A percentile compares a stretch with the other conserved stretches of the same genome.
Evolutionary conservation across 2,888 invertebrate genomes (phyloP).

Genomic region (Sphaerolaimus hirsutus): DNA sequence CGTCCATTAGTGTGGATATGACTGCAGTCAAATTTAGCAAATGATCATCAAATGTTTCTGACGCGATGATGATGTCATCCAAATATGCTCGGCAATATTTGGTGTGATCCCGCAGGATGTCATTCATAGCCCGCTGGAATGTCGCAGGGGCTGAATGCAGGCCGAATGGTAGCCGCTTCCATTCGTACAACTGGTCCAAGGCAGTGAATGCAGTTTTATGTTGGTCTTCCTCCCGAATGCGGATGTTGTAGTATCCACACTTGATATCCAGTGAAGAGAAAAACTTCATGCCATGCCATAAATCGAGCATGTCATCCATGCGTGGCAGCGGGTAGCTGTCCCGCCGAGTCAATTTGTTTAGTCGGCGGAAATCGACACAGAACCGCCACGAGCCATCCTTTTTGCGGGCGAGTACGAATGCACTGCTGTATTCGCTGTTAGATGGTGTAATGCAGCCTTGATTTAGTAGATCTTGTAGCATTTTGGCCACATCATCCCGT

Average conservation of each 20-base stretch:
- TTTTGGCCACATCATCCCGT: too few species aligned
- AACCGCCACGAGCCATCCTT: too few species aligned
- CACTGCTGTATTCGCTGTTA: too few species aligned
- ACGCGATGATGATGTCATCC: slow-evolving; percentile 13
- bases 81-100: slow-evolving; percentile 8
- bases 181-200: slow-evolving; percentile 11
- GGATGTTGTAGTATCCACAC: slow-evolving; percentile 13
- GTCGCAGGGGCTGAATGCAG: slow-evolving; percentile 12
- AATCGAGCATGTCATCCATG: slow-evolving; percentile 8
- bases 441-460: too few species aligned
- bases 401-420: too few species aligned
- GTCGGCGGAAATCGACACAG: slow-evolving; percentile 11
- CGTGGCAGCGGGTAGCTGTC: slow-evolving; percentile 12
- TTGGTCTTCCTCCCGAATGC: slow-evolving; percentile 7
- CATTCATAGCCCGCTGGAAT: slow-evolving; percentile 13
- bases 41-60: slow-evolving; percentile 8
- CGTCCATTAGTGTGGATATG: slow-evolving; percentile 3
- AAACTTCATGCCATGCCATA: slow-evolving; percentile 5
- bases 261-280: slow-evolving; percentile 11
- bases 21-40: slow-evolving; percentile 5
- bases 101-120: slow-evolving; percentile 4
- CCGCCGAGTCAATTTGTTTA: slow-evolving; percentile 9
- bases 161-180: slow-evolving; percentile 14
- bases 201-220: slow-evolving; percentile 13
- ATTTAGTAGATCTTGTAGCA: too few species aligned